These are phyloP conservation scores for Chionis minor DNA, from an alignment of 2,113 vertebrate species.

Conservation along the genomic window DNA sequence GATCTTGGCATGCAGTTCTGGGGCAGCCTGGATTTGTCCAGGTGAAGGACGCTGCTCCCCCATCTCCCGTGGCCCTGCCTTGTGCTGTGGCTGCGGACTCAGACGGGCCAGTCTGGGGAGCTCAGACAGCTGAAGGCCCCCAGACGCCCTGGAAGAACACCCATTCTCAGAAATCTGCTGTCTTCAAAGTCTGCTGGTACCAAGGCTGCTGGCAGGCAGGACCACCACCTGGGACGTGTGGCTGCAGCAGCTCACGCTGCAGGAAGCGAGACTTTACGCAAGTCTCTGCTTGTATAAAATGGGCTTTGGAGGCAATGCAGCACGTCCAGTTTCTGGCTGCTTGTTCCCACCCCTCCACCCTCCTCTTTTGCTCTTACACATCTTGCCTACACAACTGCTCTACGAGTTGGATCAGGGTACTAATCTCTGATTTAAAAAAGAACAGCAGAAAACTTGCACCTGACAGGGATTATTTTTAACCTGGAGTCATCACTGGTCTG, in stretches of 20 bases:
- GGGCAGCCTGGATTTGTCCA: neutral
- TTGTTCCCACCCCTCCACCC: neutral
- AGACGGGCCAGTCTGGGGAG: fast-evolving
- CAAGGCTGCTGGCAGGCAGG: no score
- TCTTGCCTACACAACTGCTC: neutral
- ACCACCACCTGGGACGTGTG: no score
- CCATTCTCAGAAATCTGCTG: neutral
- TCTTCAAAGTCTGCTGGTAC: neutral
- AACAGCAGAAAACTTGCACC: neutral
- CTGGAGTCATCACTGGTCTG: neutral
- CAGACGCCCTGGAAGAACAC: neutral
- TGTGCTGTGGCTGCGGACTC: neutral
- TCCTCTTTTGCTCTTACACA: neutral
- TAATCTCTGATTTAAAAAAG: neutral
- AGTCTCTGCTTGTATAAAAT: neutral
- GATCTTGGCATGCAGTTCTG: neutral
- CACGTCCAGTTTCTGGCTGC: neutral
- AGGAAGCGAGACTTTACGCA: fast-evolving
- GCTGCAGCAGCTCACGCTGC: neutral
- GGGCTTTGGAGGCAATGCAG: neutral
- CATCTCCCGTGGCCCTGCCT: neutral
- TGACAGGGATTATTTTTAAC: neutral
- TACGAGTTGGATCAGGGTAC: neutral
- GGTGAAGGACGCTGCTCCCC: neutral
- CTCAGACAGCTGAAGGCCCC: neutral